Evolutionary conservation across 2,797 vertebrate genomes (phyloP).

Genomic region (Phoebastria nigripes): DNA sequence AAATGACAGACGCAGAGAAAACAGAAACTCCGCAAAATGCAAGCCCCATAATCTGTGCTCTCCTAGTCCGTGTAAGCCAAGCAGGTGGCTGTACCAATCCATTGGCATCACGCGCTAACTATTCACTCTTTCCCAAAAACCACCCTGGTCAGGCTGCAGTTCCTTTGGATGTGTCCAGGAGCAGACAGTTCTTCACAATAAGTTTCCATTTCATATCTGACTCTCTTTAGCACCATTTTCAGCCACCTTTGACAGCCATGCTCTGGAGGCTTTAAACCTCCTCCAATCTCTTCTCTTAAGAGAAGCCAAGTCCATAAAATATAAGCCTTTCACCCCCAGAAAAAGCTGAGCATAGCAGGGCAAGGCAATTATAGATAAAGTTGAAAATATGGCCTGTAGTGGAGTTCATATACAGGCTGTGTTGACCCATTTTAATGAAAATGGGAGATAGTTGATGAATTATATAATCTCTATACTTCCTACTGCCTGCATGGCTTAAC

Average conservation of each 20-base stretch:
- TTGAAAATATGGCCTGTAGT: background rate
- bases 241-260: background rate
- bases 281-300: background rate
- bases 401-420: background rate
- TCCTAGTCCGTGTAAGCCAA: background rate
- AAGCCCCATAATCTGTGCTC: background rate
- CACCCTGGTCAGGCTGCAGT: background rate
- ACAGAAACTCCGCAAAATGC: background rate
- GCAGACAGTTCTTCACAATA: background rate
- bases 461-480: background rate
- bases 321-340: background rate
- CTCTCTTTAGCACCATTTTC: background rate
- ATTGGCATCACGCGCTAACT: background rate
- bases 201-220: background rate
- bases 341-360: background rate
- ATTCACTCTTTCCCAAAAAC: background rate
- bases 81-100: background rate
- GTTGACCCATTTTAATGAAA: conserved; percentile 12
- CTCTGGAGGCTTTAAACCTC: background rate
- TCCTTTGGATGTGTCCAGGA: background rate
- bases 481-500: background rate
- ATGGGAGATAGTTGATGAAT: background rate
- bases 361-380: background rate
- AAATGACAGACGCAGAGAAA: background rate
- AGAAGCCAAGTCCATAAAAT: background rate